phyloP scores from a whole-genome alignment of 1,140 invertebrate species.

The Maconellicoccus hirsutus region DNA sequence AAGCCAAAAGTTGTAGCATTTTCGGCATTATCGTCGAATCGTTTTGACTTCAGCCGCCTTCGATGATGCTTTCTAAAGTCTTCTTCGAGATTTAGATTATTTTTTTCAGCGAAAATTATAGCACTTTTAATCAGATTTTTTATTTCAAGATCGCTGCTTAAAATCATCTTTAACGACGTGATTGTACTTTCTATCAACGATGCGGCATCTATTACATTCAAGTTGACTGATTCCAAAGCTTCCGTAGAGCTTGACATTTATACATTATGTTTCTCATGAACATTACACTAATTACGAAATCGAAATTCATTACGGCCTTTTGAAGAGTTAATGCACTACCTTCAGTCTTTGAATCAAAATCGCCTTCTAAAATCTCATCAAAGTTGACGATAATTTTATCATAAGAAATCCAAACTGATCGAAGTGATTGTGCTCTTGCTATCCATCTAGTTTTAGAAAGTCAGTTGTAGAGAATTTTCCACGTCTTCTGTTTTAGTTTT shows the following conservation, averaged over 20 bases:
- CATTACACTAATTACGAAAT: slow-evolving; percentile 14
- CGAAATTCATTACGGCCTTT: slow-evolving; percentile 20
- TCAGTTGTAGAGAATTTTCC: slow-evolving; percentile 7
- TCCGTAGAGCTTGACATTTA: slow-evolving; percentile 17
- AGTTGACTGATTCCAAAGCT: not conserved
- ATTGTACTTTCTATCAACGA: not conserved
- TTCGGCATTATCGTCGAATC: not conserved
- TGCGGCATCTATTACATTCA: slow-evolving; percentile 12
- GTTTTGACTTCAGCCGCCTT: not conserved
- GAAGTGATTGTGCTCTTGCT: slow-evolving; percentile 13
- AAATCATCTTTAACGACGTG: not conserved
- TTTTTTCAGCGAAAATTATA: too few relatives aligned
- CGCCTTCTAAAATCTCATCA: slow-evolving; percentile 16
- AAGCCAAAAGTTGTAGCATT: not conserved
- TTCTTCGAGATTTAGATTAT: not conserved
- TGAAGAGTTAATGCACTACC: not conserved
- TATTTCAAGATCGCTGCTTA: not conserved
- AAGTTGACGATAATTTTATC: slow-evolving; percentile 11
- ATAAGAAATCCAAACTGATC: slow-evolving; percentile 7
- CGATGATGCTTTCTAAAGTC: slow-evolving; percentile 13
- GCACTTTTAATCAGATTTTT: not conserved
- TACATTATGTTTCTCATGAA: slow-evolving; percentile 23
- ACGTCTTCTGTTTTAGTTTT: slow-evolving; percentile 7
- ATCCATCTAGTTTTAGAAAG: slow-evolving; percentile 23
- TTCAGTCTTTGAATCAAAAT: slow-evolving; percentile 18